A percentile compares a stretch with the other conserved stretches of the same genome.
phyloP scores from a whole-genome alignment of 2,888 invertebrate species.

The Cheilosia pagana region DNA sequence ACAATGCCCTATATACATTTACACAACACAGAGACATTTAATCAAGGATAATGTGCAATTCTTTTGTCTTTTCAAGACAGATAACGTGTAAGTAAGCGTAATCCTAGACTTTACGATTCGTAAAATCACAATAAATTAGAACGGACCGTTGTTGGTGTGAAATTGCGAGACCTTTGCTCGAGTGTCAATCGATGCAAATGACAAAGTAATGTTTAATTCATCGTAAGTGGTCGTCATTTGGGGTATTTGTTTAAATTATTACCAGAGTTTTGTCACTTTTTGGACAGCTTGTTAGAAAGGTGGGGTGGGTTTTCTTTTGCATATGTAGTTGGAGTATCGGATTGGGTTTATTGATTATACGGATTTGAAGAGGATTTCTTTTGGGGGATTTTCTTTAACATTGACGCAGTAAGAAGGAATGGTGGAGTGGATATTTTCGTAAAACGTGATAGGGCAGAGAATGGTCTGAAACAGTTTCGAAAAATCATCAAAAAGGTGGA shows the following conservation, averaged over 20 bases:
- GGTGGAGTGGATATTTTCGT: too few species aligned
- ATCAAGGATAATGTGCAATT: constrained; percentile 70
- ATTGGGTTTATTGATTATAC: too few species aligned
- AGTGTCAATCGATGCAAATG: constrained; percentile 55
- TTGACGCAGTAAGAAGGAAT: too few species aligned
- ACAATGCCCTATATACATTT: constrained; percentile 23
- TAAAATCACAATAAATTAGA: constrained; percentile 67
- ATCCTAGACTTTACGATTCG: constrained; percentile 69
- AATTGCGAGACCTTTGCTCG: neutral
- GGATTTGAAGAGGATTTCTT: too few species aligned
- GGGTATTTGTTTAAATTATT: constrained; percentile 42
- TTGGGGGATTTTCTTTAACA: too few species aligned
- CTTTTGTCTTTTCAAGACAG: constrained; percentile 57
- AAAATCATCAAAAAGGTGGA: too few species aligned
- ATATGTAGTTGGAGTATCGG: neutral
- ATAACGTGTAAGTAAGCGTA: constrained; percentile 54
- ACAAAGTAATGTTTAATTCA: constrained; percentile 66
- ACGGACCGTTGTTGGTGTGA: constrained; percentile 14
- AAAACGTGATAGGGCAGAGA: too few species aligned
- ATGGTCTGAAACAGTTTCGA: too few species aligned
- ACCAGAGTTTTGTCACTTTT: neutral
- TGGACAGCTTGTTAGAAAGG: neutral
- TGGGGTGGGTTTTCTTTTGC: neutral
- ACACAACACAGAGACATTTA: constrained; percentile 48
- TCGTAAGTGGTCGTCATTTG: constrained; percentile 64